These are phyloP conservation scores for Oligia latruncula DNA, from an alignment of 2,888 invertebrate species.

Conservation along the genomic window DNA sequence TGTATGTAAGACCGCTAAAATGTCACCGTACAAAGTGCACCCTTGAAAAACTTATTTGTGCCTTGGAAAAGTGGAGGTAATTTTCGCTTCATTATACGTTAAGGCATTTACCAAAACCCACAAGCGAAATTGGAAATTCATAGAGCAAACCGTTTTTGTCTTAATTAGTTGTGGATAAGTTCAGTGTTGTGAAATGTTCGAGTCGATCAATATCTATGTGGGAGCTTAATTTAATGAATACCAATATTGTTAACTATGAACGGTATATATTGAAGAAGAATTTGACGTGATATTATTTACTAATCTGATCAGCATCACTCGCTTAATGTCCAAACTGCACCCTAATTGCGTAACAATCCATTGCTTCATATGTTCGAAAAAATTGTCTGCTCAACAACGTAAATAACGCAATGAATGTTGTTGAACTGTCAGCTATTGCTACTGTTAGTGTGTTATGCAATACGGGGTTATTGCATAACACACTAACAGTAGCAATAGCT, in stretches of 20 bases:
- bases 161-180: constrained; percentile 65
- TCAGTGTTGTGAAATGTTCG: constrained; percentile 55
- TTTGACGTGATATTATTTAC: neutral
- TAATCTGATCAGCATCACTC: neutral
- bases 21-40: constrained; percentile 2
- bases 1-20: neutral
- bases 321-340: no score
- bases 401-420: neutral
- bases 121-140: constrained; percentile 63
- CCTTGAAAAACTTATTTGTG: constrained; percentile 33
- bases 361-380: neutral
- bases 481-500: no score
- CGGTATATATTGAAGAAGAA: constrained; percentile 6
- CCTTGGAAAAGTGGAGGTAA: constrained; percentile 28
- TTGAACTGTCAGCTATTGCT: neutral
- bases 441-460: neutral
- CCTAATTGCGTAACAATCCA: neutral
- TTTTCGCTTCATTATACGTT: constrained; percentile 47
- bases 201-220: constrained; percentile 57
- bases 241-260: constrained; percentile 36
- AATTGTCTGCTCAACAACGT: neutral
- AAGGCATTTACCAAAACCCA: constrained; percentile 48
- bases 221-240: constrained; percentile 48
- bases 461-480: no score
- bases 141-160: constrained; percentile 63